Evolutionary conservation across 2,888 invertebrate species (phyloP).

Genomic region (Piscicola geometra): DNA sequence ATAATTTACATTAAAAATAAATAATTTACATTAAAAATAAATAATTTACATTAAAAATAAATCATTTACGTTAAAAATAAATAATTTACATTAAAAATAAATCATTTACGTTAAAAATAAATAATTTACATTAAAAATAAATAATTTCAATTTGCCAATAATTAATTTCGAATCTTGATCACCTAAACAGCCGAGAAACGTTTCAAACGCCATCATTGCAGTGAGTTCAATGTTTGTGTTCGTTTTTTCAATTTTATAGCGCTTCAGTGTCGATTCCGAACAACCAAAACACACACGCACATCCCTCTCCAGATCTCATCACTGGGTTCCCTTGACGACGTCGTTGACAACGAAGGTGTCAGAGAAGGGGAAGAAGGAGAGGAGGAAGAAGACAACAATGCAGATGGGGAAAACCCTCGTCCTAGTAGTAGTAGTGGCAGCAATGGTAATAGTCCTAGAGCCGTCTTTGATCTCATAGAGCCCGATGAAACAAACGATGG

Average conservation of each 20-base stretch:
- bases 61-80: too few relatives aligned
- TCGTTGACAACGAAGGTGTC: neutral
- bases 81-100: too few relatives aligned
- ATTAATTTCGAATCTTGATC: too few relatives aligned
- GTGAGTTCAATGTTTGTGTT: neutral
- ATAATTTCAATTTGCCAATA: too few relatives aligned
- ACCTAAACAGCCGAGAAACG: neutral
- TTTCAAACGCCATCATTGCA: constrained; percentile 7
- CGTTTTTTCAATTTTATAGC: neutral
- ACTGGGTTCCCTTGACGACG: neutral
- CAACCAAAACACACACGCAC: neutral
- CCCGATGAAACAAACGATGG: too few relatives aligned
- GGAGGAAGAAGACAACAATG: neutral
- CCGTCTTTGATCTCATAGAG: neutral
- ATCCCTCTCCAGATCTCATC: neutral
- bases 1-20: too few relatives aligned
- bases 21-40: too few relatives aligned
- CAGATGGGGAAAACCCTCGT: neutral
- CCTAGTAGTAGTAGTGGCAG: neutral
- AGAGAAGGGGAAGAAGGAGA: neutral
- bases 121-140: too few relatives aligned
- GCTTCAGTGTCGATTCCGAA: too few relatives aligned
- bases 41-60: too few relatives aligned
- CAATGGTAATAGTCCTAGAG: neutral
- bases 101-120: too few relatives aligned